Evolutionary conservation across 1,140 invertebrate genomes (phyloP).

Genomic region (Saxidomus purpurata): DNA sequence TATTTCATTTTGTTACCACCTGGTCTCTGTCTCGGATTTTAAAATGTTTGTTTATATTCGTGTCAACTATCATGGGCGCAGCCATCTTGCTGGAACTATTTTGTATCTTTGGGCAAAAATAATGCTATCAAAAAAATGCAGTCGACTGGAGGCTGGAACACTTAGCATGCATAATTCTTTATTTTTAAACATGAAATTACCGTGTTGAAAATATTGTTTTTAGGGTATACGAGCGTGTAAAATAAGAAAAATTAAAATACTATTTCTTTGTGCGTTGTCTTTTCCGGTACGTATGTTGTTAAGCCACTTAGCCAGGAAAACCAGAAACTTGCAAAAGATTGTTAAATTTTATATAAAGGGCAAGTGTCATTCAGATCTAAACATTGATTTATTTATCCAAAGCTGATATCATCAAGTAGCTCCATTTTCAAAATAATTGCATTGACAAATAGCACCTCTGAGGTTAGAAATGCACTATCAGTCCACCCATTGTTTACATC

Average conservation of each 20-base stretch:
- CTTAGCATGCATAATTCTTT: too few species aligned
- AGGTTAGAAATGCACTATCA: too few species aligned
- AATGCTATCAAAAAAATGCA: too few species aligned
- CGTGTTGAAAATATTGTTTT: background rate
- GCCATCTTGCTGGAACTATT: conserved; percentile 69
- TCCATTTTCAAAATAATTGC: too few species aligned
- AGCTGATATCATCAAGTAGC: too few species aligned
- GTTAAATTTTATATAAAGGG: background rate
- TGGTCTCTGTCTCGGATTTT: background rate
- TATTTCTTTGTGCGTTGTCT: background rate
- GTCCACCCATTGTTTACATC: too few species aligned
- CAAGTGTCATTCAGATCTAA: conserved; percentile 9
- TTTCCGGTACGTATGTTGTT: conserved; percentile 5
- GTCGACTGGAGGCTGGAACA: too few species aligned
- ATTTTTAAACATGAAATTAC: background rate
- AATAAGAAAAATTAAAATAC: too few species aligned
- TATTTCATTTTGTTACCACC: background rate
- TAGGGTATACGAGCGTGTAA: too few species aligned
- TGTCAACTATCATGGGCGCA: conserved; percentile 59
- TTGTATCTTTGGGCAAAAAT: conserved; percentile 4
- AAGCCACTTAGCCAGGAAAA: background rate
- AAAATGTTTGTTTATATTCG: conserved; percentile 15
- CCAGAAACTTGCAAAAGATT: background rate
- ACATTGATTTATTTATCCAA: too few species aligned
- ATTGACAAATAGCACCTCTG: too few species aligned